A percentile compares a stretch with the other conserved stretches of the same genome.
phyloP scores from a whole-genome alignment of 2,113 vertebrate genomes.

The Procavia capensis region DNA sequence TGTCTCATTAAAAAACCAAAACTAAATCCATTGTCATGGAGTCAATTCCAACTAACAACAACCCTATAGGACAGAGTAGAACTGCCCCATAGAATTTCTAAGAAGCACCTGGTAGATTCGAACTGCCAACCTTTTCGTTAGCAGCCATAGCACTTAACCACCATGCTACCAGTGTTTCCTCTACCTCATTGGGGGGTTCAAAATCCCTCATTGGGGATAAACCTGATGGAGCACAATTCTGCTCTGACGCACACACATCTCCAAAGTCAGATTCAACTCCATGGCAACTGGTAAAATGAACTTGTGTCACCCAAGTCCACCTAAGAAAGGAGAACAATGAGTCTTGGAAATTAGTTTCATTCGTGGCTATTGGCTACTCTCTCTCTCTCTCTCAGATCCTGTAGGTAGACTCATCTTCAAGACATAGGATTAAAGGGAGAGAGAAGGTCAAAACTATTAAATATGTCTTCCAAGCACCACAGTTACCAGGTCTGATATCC shows the following conservation, averaged over 20 bases:
- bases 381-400: slow-evolving; percentile 5
- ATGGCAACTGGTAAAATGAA: not conserved
- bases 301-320: not conserved
- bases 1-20: too few species aligned
- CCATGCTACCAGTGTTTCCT: too few species aligned
- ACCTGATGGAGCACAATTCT: not conserved
- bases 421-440: slow-evolving; percentile 31
- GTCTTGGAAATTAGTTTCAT: slow-evolving; percentile 45
- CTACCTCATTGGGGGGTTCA: slow-evolving; percentile 56
- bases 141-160: too few species aligned
- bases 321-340: slow-evolving; percentile 47
- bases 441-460: not conserved
- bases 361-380: slow-evolving; percentile 8
- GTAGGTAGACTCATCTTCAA: slow-evolving; percentile 2
- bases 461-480: slow-evolving; percentile 28
- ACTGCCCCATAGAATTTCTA: too few species aligned
- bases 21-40: too few species aligned
- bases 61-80: too few species aligned
- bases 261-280: not conserved
- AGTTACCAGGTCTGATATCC: slow-evolving; percentile 14
- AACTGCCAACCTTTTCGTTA: too few species aligned
- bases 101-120: too few species aligned
- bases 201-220: slow-evolving; percentile 32
- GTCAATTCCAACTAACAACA: too few species aligned
- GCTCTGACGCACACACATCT: not conserved